Base-by-base conservation (phyloP, 2,113 vertebrate species). In the Asarcornis scutulata region DNA sequence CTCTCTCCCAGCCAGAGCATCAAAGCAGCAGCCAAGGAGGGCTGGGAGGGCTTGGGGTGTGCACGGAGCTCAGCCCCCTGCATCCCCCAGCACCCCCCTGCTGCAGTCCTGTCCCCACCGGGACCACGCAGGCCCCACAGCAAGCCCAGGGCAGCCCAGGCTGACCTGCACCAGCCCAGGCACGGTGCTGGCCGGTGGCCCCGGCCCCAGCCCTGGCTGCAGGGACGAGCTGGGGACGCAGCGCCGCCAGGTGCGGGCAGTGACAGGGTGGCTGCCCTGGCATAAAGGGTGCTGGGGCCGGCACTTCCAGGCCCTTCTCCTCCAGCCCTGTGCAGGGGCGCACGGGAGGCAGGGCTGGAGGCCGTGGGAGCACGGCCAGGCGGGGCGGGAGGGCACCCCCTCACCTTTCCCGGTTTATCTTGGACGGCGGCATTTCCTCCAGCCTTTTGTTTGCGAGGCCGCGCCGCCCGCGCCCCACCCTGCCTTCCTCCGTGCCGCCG, bases 211-310 rank as follows among this genome's bases (percentile, higher is more conserved):
- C 25, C 36, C 29, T 2, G 2, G 32, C 32, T 13, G 36, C 5
- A 1, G 44, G n/a, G n/a, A 67, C 2, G 0, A 66, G 22, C 40
- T 27, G 1, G 1, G 7, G 53, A 36, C n/a, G 3, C 0, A 44
- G 9, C 20, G 14, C 66, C 42, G 4, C 48, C 25, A 2, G 32
- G 31, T 83, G 29, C 52, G 5, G 68, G 44, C 6, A 3, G 48
- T 1, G 18, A 11, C 63, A 17, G n/a, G 31, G 32, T 0, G 4
- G 53, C 5, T 13, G 16, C 8, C 8, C 48, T 9, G 1, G 74
- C 10, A 5, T 42, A 60, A 1, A 1, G 18, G 34, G 67, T 9
- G 1, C 50, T 2, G 0, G 77, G 5, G 40, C 75, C 2, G 4
- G 60, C 12, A 10, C 60, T 3, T 5, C 27, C 17, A 38, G 63